Base-by-base conservation (phyloP, 2,797 vertebrate species). In the Anabas testudineus region DNA sequence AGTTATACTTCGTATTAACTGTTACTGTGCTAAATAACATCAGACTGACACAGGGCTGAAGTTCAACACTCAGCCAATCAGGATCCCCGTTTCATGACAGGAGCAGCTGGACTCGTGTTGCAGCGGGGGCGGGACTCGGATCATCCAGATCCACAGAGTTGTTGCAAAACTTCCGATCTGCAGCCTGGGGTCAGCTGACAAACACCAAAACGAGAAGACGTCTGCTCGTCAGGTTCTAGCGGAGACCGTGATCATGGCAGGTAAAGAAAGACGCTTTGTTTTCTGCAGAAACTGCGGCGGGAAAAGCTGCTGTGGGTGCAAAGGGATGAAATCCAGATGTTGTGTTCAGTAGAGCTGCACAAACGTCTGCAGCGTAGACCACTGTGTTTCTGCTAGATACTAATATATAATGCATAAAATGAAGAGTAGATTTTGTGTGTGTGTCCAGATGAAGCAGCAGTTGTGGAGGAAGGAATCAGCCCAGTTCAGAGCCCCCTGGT, bases 401-500 rank as follows among this genome's bases (percentile, higher is more conserved):
- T n/a, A n/a, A n/a, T n/a, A n/a, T n/a, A n/a, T n/a, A n/a, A n/a
- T n/a, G n/a, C n/a, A 1, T 10, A 5, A 16, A 3, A 15, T 2
- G 12, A 28, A 22, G 16, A 24, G 1, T 8, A 9, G n/a, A 7
- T n/a, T 16, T 16, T 1, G 4, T 39, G 37, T 21, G 10, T 26
- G 28, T 0, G 83, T 74, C n/a, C 65, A 90, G 89, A 85, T 18
- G 74, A 76, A 64, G 67, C 30, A 41, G 65, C 24, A 0, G 21
- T n/a, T 10, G 36, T 71, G 54, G 82, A 84, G 48, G 69, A 74
- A 24, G 69, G 7, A 1, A 0, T 1, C 9, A 14, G 24, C 2
- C 36, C 68, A 0, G 60, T 51, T 5, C 72, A 82, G 43, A 84
- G 37, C 36, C 89, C 91, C 0, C 76, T 93, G 60, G 77, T 94